phyloP scores from a whole-genome alignment of 2,113 vertebrate species.

The Rhinoptilus africanus region DNA sequence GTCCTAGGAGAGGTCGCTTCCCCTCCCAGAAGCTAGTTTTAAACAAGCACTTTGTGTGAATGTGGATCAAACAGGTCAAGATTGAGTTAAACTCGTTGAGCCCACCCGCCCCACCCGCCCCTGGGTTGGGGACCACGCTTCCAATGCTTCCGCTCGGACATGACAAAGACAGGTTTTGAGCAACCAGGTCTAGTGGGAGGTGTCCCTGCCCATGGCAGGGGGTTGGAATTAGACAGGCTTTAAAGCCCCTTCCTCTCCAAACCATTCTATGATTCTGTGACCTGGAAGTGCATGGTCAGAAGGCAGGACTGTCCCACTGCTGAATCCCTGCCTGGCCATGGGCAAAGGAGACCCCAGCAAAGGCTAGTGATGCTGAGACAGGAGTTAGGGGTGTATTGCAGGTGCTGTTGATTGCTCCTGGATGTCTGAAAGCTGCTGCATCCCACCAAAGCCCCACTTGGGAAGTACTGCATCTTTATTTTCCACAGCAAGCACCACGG shows the following conservation, averaged over 20 bases:
- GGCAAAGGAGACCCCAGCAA: background rate
- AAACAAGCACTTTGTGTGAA: background rate
- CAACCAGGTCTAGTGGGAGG: background rate
- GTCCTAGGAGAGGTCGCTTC: background rate
- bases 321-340: background rate
- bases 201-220: background rate
- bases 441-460: background rate
- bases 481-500: background rate
- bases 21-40: background rate
- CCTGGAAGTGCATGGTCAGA: background rate
- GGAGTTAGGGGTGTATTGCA: background rate
- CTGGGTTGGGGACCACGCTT: rapidly evolving
- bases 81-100: background rate
- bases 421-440: background rate
- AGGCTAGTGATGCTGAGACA: background rate
- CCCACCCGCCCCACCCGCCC: too few species aligned
- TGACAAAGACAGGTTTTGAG: too few species aligned
- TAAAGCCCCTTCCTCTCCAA: background rate
- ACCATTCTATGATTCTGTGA: background rate
- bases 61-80: background rate
- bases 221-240: background rate
- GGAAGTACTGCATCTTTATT: background rate
- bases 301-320: background rate
- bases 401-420: rapidly evolving
- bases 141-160: background rate